Evolutionary conservation across 2,113 vertebrate species (phyloP), one percentile per base, ranked within the genome.

Genomic region (Siniperca chuatsi): DNA sequence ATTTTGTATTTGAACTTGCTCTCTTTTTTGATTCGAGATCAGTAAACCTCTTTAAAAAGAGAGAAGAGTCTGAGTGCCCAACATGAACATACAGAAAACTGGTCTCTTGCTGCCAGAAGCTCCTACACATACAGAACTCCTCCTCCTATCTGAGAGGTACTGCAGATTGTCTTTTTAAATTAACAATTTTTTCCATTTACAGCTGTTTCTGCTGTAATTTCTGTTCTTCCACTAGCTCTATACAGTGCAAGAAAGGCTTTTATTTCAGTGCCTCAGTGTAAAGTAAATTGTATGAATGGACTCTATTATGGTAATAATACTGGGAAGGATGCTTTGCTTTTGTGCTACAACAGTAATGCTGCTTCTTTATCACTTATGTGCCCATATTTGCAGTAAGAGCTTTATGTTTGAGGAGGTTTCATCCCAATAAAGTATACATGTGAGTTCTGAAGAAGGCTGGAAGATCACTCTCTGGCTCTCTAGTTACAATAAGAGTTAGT

Each of bases 281-380:
- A 88, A 86, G 55, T 55, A 86, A 85, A 85, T 85, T 73, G 72
- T 55, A 70, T 77, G 61, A 86, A 44, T 55, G 42, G 29, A 42
- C 35, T 75, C 70, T 81, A 37, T 82, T 65, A 35, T 72, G 10
- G 35, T 71, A 69, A 70, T 67, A 61, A 75, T 61, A 18, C 67
- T 55, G 20, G 40, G 35, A 40, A 60, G 58, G 52, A 76, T 65
- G 65, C 10, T 42, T n/a, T 69, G 20, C 58, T 35, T 42, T 20
- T 66, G 62, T 68, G 60, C 10, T 72, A 12, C 29, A 58, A 54
- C 54, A 35, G 37, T 44, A 70, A 62, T 61, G 52, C 42, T 50
- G 25, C 68, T 20, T 61, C 58, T 72, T 9, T 40, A 58, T 74
- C 33, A 50, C 48, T 40, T 4, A 4, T 25, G 9, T n/a, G 35